Percentiles rank a stretch among this genome's conserved stretches.
Conservation (phyloP, 1,140 invertebrate genomes). For the Drosophila ohnishii region DNA sequence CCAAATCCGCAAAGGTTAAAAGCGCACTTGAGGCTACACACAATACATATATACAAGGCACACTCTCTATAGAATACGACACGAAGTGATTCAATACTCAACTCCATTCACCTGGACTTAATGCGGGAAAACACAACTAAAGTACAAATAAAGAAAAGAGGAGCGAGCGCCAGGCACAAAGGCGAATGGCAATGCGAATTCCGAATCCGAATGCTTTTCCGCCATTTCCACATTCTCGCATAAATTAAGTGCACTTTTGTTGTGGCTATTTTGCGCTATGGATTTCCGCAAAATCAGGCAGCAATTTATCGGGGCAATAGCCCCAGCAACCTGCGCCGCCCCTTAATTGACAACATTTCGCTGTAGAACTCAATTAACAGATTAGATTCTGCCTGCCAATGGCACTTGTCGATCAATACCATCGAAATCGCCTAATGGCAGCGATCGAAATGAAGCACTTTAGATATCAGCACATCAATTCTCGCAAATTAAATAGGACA, state of each 20-base stretch:
- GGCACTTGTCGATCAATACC: constrained; percentile 19
- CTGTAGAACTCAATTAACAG: constrained; percentile 35
- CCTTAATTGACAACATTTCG: constrained; percentile 38
- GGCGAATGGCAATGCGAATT: constrained; percentile 9
- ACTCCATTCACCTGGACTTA: constrained; percentile 22
- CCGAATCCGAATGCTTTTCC: constrained; percentile 21
- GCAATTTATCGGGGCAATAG: constrained; percentile 19
- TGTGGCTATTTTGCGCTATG: constrained; percentile 5
- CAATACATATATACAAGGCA: not conserved
- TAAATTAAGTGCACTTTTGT: constrained; percentile 38
- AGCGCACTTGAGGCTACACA: constrained; percentile 20
- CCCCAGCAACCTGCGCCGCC: constrained; percentile 16
- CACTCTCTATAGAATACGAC: constrained; percentile 4
- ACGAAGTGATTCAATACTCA: not conserved
- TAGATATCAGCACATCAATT: not conserved
- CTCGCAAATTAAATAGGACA: not conserved
- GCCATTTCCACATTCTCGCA: constrained; percentile 48
- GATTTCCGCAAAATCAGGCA: constrained; percentile 38
- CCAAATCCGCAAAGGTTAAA: constrained; percentile 41
- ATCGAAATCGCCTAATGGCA: constrained; percentile 8
- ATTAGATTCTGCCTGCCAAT: constrained; percentile 29
- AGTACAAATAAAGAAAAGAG: constrained; percentile 14
- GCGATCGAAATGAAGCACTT: not conserved
- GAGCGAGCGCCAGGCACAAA: constrained; percentile 18
- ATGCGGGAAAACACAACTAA: constrained; percentile 8